phyloP scores from a whole-genome alignment of 2,113 vertebrate genomes.

The Neoarius graeffei region DNA sequence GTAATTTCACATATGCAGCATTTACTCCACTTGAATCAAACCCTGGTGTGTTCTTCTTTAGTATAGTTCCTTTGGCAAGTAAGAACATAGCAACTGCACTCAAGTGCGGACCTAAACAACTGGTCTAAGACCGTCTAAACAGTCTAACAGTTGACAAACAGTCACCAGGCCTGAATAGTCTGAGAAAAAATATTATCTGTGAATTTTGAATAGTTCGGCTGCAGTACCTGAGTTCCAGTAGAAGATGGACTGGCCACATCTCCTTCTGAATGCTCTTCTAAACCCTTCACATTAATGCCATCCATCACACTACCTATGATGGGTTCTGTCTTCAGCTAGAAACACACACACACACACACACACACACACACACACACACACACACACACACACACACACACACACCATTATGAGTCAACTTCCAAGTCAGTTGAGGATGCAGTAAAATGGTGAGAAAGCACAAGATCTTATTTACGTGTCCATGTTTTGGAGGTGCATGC shows the following conservation, averaged over 20 bases:
- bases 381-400: slow-evolving; percentile 2
- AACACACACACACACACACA: slow-evolving; percentile 18
- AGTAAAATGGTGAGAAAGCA: slow-evolving; percentile 4
- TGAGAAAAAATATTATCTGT: background rate
- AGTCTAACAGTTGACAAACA: background rate
- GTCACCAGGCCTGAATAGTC: background rate
- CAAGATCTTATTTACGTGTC: slow-evolving; percentile 77
- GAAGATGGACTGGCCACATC: slow-evolving; percentile 92
- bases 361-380: slow-evolving; percentile 18
- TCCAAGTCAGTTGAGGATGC: background rate
- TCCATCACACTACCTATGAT: slow-evolving; percentile 75
- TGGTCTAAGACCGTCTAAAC: background rate
- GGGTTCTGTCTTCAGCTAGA: slow-evolving; percentile 87
- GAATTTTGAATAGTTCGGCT: background rate
- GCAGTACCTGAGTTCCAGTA: slow-evolving; percentile 87
- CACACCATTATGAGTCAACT: slow-evolving; percentile 17
- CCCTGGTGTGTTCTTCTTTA: background rate
- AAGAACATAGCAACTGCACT: slow-evolving; percentile 10
- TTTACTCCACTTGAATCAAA: background rate
- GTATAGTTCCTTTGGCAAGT: background rate
- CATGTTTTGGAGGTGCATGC: slow-evolving; percentile 77
- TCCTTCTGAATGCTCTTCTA: slow-evolving; percentile 89
- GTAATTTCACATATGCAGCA: background rate
- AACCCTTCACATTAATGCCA: slow-evolving; percentile 77
- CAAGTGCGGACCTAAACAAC: background rate